These are phyloP conservation scores for Thrips palmi DNA, from an alignment of 1,140 invertebrate genomes.

Conservation along the genomic window DNA sequence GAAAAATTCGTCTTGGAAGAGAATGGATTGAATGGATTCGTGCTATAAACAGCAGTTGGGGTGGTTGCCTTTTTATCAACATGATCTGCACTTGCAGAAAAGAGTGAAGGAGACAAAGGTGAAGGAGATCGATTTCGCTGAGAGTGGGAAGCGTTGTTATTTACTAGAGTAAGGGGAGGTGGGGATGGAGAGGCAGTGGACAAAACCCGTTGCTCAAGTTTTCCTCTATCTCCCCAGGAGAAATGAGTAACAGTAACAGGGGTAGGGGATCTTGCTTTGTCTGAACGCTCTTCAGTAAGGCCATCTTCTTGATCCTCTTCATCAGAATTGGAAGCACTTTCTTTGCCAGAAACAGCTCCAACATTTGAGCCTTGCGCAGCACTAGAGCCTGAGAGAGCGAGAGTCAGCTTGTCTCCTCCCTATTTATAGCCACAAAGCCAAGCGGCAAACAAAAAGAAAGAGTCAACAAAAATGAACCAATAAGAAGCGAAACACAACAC, in stretches of 20 bases:
- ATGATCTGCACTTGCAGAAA: too few relatives aligned
- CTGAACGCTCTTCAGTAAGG: too few relatives aligned
- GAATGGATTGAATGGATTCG: too few relatives aligned
- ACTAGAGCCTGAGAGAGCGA: slow-evolving; percentile 34
- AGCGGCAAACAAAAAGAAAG: slow-evolving; percentile 3
- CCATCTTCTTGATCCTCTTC: slow-evolving; percentile 26
- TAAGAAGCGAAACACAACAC: slow-evolving; percentile 4
- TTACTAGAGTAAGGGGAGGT: slow-evolving; percentile 10
- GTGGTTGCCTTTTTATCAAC: too few relatives aligned
- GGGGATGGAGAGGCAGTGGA: slow-evolving; percentile 17
- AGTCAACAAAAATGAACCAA: too few relatives aligned
- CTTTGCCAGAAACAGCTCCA: slow-evolving; percentile 23
- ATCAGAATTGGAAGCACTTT: slow-evolving; percentile 24
- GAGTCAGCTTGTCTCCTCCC: slow-evolving; percentile 58
- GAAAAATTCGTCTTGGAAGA: too few relatives aligned
- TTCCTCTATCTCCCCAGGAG: slow-evolving; percentile 27
- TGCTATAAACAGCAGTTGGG: too few relatives aligned
- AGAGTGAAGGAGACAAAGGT: too few relatives aligned
- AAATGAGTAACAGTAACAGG: slow-evolving; percentile 36
- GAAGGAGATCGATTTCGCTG: slow-evolving; percentile 5
- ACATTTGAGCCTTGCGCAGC: slow-evolving; percentile 27
- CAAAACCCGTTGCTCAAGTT: slow-evolving; percentile 24
- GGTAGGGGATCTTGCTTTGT: slow-evolving; percentile 18
- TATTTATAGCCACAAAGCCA: slow-evolving; percentile 16
- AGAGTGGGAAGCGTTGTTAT: neutral